Evolutionary conservation across 2,888 invertebrate genomes (phyloP).

Genomic region (Cheilosia scutellata): DNA sequence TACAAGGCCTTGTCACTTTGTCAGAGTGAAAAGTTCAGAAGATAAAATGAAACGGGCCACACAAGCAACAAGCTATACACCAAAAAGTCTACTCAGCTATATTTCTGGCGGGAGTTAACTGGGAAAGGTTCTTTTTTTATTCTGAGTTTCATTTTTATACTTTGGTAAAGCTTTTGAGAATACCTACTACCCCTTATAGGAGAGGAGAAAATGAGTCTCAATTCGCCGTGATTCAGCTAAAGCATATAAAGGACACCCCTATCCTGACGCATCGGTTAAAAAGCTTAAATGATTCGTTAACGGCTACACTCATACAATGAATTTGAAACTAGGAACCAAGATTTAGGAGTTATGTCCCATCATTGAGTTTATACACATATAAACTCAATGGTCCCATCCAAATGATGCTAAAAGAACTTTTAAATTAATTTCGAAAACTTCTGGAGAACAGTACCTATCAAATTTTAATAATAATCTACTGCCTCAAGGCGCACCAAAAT

Average conservation of each 20-base stretch:
- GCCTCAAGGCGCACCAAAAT: conserved; percentile 4
- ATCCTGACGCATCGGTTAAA: neutral
- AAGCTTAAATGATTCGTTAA: conserved; percentile 5
- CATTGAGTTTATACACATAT: too few species aligned
- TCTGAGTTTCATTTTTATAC: conserved; percentile 17
- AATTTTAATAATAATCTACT: conserved; percentile 8
- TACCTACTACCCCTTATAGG: neutral
- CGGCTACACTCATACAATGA: neutral
- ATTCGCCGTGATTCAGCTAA: conserved; percentile 67
- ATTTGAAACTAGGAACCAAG: neutral
- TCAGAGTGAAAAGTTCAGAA: conserved; percentile 36
- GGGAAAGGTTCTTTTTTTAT: conserved; percentile 4
- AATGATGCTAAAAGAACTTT: conserved; percentile 36
- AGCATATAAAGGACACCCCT: conserved; percentile 4
- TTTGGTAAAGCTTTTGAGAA: neutral
- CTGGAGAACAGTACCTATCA: neutral
- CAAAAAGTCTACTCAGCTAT: neutral
- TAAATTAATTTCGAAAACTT: conserved; percentile 46
- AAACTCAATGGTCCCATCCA: neutral
- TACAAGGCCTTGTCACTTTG: neutral
- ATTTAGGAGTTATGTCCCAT: conserved; percentile 8
- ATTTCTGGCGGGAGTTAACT: conserved; percentile 46
- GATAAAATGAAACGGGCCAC: neutral
- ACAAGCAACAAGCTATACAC: neutral
- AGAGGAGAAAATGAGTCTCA: neutral